Conservation (phyloP, 2,113 vertebrate genomes). For the Xiphophorus maculatus region DNA sequence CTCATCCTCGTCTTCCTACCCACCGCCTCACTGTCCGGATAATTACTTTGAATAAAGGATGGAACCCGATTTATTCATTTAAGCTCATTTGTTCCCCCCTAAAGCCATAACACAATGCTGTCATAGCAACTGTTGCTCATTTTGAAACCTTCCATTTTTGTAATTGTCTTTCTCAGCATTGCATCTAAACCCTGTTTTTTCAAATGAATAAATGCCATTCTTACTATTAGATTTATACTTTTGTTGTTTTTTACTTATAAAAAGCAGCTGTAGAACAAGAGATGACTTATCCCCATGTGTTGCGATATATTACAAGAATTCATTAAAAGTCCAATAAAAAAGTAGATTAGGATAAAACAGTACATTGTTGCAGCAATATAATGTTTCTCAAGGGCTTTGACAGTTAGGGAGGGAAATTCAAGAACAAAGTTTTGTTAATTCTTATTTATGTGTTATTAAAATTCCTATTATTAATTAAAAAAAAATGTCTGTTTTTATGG, state of each 20-base stretch:
- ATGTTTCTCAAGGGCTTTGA: not conserved
- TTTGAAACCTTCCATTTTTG: conserved; percentile 7
- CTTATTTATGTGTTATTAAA: not conserved
- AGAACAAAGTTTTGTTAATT: not conserved
- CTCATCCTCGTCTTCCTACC: conserved; percentile 48
- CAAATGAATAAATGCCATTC: not conserved
- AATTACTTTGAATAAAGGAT: conserved; percentile 30
- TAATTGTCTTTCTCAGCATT: conserved; percentile 15
- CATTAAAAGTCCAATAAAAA: not conserved
- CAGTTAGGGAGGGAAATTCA: conserved; percentile 1
- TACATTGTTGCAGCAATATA: not conserved
- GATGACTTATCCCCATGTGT: not conserved
- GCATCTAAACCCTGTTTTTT: conserved; percentile 14
- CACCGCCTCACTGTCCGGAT: conserved; percentile 41
- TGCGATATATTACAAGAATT: conserved; percentile 13
- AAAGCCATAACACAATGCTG: not conserved
- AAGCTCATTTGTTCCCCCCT: conserved; percentile 3
- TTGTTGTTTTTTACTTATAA: not conserved
- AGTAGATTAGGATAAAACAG: not conserved
- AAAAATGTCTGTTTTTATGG: not conserved
- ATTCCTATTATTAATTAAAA: not conserved
- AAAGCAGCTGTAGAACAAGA: not conserved
- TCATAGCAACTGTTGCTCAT: conserved; percentile 1
- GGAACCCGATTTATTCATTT: conserved; percentile 16
- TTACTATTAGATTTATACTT: not conserved